Percentiles rank a stretch among this genome's conserved stretches.
These are phyloP conservation scores for Silurus aristotelis DNA, from an alignment of 2,797 vertebrate genomes.

Conservation along the genomic window DNA sequence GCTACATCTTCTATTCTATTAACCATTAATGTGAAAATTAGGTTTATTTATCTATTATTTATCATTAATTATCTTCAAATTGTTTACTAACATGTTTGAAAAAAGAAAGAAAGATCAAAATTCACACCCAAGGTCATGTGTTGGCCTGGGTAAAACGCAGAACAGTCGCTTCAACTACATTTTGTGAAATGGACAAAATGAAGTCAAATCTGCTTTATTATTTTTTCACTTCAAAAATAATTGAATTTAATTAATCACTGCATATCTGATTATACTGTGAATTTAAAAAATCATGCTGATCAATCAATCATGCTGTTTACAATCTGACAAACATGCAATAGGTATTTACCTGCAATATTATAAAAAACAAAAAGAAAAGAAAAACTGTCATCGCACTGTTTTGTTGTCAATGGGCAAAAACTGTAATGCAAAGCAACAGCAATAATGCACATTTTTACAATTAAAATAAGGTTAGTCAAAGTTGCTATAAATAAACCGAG, in stretches of 20 bases:
- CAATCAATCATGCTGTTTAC: neutral
- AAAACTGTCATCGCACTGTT: neutral
- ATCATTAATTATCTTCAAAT: too few relatives aligned
- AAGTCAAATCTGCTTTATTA: neutral
- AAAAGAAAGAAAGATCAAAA: neutral
- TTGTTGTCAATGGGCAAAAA: neutral
- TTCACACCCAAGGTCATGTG: neutral
- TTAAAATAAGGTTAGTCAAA: conserved; percentile 7
- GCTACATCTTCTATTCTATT: too few relatives aligned
- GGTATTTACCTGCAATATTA: neutral
- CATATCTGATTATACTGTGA: neutral
- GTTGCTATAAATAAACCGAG: conserved; percentile 5
- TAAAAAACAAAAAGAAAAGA: neutral
- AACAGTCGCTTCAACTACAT: neutral
- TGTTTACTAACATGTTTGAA: too few relatives aligned
- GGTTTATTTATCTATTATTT: too few relatives aligned
- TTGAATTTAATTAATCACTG: too few relatives aligned
- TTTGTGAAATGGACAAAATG: neutral
- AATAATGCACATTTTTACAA: neutral
- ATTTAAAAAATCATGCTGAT: neutral
- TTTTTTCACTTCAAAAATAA: neutral
- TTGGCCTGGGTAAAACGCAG: neutral
- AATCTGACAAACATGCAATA: neutral
- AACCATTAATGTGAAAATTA: too few relatives aligned
- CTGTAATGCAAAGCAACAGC: neutral